Percentiles rank a stretch among this genome's conserved stretches.
phyloP scores from a whole-genome alignment of 2,797 vertebrate species.

The Anas capensis region DNA sequence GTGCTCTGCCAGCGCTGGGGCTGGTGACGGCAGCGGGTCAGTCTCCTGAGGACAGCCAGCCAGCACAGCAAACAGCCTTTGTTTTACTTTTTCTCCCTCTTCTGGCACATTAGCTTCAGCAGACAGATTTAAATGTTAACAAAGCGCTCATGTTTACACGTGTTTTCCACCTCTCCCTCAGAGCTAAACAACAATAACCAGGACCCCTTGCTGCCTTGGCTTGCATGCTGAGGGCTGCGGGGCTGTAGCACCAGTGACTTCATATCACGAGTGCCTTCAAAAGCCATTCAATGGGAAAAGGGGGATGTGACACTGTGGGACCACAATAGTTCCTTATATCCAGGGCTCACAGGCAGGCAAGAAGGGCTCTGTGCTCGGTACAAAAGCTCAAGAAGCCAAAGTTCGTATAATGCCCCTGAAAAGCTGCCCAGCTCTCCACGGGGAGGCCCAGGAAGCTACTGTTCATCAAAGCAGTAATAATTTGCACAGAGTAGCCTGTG shows the following conservation, averaged over 20 bases:
- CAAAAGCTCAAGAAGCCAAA: neutral
- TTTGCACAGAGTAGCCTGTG: neutral
- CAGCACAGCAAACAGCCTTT: constrained; percentile 46
- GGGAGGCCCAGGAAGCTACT: neutral
- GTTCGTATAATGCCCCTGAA: neutral
- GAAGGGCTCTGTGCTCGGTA: neutral
- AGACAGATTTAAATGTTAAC: constrained; percentile 31
- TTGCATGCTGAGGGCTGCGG: neutral
- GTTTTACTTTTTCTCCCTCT: neutral
- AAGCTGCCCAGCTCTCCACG: neutral
- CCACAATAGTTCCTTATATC: neutral
- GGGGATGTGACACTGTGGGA: neutral
- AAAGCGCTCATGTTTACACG: neutral
- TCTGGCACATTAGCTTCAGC: neutral
- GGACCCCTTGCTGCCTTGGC: neutral
- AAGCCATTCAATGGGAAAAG: rapidly evolving
- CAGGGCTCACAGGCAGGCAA: neutral
- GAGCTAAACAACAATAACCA: neutral
- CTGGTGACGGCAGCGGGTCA: constrained; percentile 20
- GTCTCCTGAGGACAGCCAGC: constrained; percentile 45
- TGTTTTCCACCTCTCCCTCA: constrained; percentile 15
- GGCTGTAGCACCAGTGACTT: neutral
- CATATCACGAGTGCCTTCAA: neutral
- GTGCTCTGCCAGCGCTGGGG: neutral
- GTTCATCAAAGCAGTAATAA: neutral